Base-by-base conservation (phyloP, 2,888 invertebrate genomes). In the Dendrolimus houi region DNA sequence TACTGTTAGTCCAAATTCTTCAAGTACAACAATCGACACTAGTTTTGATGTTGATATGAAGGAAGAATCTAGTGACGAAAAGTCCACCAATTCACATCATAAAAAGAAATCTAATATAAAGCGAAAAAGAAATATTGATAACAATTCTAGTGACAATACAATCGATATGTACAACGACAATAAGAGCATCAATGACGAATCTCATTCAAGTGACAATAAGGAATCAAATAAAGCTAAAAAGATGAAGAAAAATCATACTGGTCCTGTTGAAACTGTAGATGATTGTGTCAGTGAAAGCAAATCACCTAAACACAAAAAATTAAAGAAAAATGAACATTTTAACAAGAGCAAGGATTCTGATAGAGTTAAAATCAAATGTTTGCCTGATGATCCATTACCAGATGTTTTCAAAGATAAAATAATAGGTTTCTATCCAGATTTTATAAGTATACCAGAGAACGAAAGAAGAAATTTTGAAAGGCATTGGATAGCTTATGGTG, bases 401-500 rank as follows among this genome's bases (percentile, higher is more conserved):
- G 80, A 89, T 62, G 68, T 68, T 8, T 90, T 89, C 58, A 67
- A 70, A 65, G 68, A 78, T 60, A 81, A 83, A 71, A 74, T 68
- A 55, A 57, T 90, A 59, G 88, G 83, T 7, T 89, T 90, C 59
- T 89, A 87, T 67, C 90, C 90, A n/a, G 88, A 89, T 60, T 87
- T 86, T 55, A 78, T 88, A 60, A 84, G 83, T 62, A 82, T 89
- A 62, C 64, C 83, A 0, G 87, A 87, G 62, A 70, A 78, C 0
- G 86, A 87, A 64, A 74, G 84, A 56, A 65, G 61, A 12, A 67
- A 76, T 66, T 86, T 86, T 58, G 90, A 89, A 68, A 87, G 94
- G 64, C 93, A 94, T 79, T 94, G 95, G 87, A 86, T 94, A 56
- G 94, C 94, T 1, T 93, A 92, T 61, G 93, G 93, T 3, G 94